Evolutionary conservation across 2,888 invertebrate species (phyloP).

Genomic region (Chymomyza procnemis): DNA sequence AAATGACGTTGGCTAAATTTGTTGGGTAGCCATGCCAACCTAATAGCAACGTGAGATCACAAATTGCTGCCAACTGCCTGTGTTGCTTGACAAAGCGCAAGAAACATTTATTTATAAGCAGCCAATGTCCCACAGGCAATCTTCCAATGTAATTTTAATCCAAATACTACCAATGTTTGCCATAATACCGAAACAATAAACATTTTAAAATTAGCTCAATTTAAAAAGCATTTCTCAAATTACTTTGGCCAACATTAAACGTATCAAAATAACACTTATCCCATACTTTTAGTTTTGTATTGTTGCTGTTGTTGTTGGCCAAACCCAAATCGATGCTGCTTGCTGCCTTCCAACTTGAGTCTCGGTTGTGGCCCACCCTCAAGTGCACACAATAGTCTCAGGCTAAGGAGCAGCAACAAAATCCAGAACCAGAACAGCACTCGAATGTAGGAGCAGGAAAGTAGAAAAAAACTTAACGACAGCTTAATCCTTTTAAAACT

Average conservation of each 20-base stretch:
- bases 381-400: too few species aligned
- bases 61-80: too few species aligned
- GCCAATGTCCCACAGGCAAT: too few species aligned
- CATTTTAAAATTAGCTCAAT: neutral
- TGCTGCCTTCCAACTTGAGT: too few species aligned
- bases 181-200: neutral
- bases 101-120: too few species aligned
- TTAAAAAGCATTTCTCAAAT: neutral
- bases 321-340: neutral
- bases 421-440: neutral
- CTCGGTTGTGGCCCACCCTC: too few species aligned
- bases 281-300: too few species aligned
- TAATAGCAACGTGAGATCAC: too few species aligned
- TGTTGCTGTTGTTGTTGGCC: too few species aligned
- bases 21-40: too few species aligned
- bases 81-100: too few species aligned
- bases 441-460: neutral
- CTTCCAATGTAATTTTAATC: neutral
- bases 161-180: neutral
- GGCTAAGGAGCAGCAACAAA: neutral
- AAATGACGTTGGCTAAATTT: too few species aligned
- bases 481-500: conserved; percentile 71
- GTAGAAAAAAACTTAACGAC: conserved; percentile 57
- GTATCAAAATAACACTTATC: neutral
- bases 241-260: neutral